Evolutionary conservation across 2,113 vertebrate genomes (phyloP), one percentile per base, ranked within the genome.

Genomic region (Pedetes capensis): DNA sequence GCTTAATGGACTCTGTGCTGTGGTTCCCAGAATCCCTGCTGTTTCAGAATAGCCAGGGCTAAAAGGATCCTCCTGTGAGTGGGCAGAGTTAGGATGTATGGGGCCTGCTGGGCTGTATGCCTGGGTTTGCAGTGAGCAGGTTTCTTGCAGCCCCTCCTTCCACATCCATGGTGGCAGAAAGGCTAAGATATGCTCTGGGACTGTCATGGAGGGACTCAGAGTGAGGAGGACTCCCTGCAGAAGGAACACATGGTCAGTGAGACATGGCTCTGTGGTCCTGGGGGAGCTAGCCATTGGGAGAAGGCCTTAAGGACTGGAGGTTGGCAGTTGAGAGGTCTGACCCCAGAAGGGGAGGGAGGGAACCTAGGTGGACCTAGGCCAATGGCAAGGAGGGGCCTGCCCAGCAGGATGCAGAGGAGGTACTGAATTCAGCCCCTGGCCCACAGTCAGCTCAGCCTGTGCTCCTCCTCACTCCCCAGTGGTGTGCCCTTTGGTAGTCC

Each of bases 401-500:
- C 23, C 5, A 3, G n/a, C 59, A 11, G 37, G n/a, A 59, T 44
- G 6, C 39, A 34, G 23, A 42, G 63, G 16, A 85, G n/a, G 2
- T 8, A 0, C 14, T n/a, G 12, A 13, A 44, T 34, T 69, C 49
- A 76, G 27, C 25, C 80, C 37, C 37, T 29, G 42, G 79, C n/a
- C 6, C 49, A 10, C 0, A 1, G 47, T 39, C 37, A 57, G 51
- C 32, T 59, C 39, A 29, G 1, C 53, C 20, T 44, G 25, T 22
- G 4, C 57, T 9, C n/a, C 63, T 12, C 0, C 84, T 66, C 42
- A 6, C n/a, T 44, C 53, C 57, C n/a, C 0, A 4, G 0, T 5
- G 12, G 1, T 6, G 20, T 63, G 47, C 53, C 51, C 42, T 72
- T 27, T 14, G 22, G 79, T 53, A 64, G 13, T 29, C 53, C 44